phyloP scores from a whole-genome alignment of 2,888 invertebrate species.

The Buathra laborator region DNA sequence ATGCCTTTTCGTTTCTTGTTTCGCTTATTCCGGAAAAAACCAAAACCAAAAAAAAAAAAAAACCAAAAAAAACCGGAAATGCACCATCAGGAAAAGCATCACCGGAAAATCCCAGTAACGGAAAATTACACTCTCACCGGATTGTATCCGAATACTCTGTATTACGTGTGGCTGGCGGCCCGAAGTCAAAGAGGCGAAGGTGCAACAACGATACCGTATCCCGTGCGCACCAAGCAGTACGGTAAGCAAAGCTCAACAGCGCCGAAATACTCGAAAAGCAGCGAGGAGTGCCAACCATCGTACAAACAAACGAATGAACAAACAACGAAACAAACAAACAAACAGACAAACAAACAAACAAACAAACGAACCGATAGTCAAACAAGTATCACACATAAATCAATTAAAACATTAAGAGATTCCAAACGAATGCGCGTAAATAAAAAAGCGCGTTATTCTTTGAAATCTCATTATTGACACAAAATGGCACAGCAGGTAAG shows the following conservation, averaged over 20 bases:
- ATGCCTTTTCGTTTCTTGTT: slow-evolving; percentile 47
- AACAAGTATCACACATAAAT: slow-evolving; percentile 13
- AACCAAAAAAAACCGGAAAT: slow-evolving; percentile 30
- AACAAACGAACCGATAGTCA: slow-evolving; percentile 9
- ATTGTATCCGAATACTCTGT: slow-evolving; percentile 97
- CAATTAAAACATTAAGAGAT: slow-evolving; percentile 3
- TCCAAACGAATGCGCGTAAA: slow-evolving; percentile 10
- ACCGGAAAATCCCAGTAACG: slow-evolving; percentile 92
- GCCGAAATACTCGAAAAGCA: slow-evolving; percentile 74
- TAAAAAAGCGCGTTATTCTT: slow-evolving; percentile 1
- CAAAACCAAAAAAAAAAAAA: slow-evolving; percentile 25
- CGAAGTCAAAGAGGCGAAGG: slow-evolving; percentile 97
- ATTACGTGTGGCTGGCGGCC: slow-evolving; percentile 98
- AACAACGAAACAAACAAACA: slow-evolving; percentile 3
- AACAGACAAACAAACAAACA: slow-evolving; percentile 4
- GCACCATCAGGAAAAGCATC: slow-evolving; percentile 89
- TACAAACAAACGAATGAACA: neutral
- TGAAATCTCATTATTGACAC: slow-evolving; percentile 21
- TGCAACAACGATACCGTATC: slow-evolving; percentile 97
- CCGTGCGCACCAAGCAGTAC: slow-evolving; percentile 98
- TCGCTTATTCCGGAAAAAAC: slow-evolving; percentile 7
- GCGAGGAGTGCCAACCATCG: slow-evolving; percentile 81
- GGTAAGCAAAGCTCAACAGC: slow-evolving; percentile 90
- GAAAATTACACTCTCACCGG: slow-evolving; percentile 95
- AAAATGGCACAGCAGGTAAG: slow-evolving; percentile 82